phyloP scores from a whole-genome alignment of 2,797 vertebrate species.

The Trachops cirrhosus region DNA sequence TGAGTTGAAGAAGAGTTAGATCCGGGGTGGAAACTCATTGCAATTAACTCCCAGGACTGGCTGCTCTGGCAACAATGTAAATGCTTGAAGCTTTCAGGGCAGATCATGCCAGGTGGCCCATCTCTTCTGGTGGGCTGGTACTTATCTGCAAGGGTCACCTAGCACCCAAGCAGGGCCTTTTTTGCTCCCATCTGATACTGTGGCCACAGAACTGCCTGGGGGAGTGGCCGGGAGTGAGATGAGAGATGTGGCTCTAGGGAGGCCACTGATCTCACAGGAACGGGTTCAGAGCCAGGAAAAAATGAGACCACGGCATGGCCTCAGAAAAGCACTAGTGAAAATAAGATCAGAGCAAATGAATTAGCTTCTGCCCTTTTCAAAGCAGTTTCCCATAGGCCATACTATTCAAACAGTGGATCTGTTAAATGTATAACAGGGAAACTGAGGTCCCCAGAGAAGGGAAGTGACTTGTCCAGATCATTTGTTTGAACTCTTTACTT shows the following conservation, averaged over 20 bases:
- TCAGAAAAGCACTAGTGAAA: not conserved
- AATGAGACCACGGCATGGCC: not conserved
- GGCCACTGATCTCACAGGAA: not conserved
- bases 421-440: not conserved
- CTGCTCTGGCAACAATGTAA: not conserved
- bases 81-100: not conserved
- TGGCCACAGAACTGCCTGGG: not conserved
- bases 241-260: not conserved
- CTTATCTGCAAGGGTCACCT: not conserved
- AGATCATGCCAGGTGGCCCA: accelerated
- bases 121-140: not conserved
- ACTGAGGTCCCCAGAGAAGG: not conserved
- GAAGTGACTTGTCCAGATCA: not conserved
- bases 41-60: not conserved
- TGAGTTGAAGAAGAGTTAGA: not conserved
- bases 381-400: not conserved
- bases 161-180: not conserved
- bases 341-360: not conserved
- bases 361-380: not conserved
- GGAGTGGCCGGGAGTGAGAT: too few species aligned
- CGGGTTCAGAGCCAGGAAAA: not conserved
- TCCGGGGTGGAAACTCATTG: not conserved
- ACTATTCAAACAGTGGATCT: not conserved
- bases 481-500: not conserved
- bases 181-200: not conserved